These are phyloP conservation scores for Allygus modestus DNA, from an alignment of 2,888 invertebrate species.

Conservation along the genomic window DNA sequence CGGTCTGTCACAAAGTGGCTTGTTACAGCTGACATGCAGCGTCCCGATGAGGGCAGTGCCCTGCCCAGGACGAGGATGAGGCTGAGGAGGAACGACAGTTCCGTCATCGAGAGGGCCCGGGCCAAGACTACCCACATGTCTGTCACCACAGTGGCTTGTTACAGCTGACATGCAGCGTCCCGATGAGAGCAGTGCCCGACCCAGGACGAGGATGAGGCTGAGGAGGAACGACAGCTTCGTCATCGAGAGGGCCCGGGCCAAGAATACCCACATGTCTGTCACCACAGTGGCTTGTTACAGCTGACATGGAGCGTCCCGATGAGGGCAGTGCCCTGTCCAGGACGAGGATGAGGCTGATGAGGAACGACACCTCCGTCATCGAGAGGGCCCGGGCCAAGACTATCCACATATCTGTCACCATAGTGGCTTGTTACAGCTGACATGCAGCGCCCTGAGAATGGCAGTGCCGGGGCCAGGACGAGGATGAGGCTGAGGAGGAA, in stretches of 20 bases:
- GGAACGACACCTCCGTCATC: slow-evolving; percentile 83
- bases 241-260: slow-evolving; percentile 82
- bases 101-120: slow-evolving; percentile 83
- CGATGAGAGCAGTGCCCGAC: slow-evolving; percentile 68
- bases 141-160: slow-evolving; percentile 82
- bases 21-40: slow-evolving; percentile 33
- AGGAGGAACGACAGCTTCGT: slow-evolving; percentile 83
- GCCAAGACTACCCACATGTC: slow-evolving; percentile 86
- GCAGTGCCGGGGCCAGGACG: slow-evolving; percentile 72
- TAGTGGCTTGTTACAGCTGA: slow-evolving; percentile 73
- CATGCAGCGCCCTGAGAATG: slow-evolving; percentile 64
- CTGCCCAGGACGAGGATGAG: slow-evolving; percentile 76
- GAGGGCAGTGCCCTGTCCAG: slow-evolving; percentile 70
- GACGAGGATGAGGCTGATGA: slow-evolving; percentile 78
- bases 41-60: slow-evolving; percentile 68
- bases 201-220: slow-evolving; percentile 77
- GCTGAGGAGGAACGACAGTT: slow-evolving; percentile 82
- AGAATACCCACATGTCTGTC: slow-evolving; percentile 86
- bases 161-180: slow-evolving; percentile 36
- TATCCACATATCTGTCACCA: slow-evolving; percentile 86
- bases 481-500: slow-evolving; percentile 81
- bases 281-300: slow-evolving; percentile 80
- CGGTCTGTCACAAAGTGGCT: slow-evolving; percentile 85
- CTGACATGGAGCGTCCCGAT: slow-evolving; percentile 23
- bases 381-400: slow-evolving; percentile 84